These are phyloP conservation scores for Periplaneta americana DNA, from an alignment of 1,140 invertebrate species.

Conservation along the genomic window DNA sequence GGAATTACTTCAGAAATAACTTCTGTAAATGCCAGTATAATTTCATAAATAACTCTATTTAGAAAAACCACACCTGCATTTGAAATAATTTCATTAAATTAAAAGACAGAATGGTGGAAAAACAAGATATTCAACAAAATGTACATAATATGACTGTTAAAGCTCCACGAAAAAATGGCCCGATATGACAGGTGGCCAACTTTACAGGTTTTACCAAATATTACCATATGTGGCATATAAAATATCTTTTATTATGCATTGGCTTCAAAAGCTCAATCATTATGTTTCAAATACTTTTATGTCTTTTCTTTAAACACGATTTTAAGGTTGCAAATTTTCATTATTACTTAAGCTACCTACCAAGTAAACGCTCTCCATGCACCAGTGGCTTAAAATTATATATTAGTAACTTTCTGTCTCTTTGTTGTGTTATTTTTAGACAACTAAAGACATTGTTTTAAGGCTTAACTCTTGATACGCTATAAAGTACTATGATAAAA, in stretches of 20 bases:
- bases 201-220: too few species aligned
- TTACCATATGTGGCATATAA: not conserved
- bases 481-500: not conserved
- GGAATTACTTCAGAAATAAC: too few species aligned
- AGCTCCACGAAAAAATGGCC: too few species aligned
- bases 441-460: not conserved
- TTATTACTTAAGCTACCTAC: not conserved
- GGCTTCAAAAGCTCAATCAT: not conserved
- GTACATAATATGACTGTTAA: too few species aligned
- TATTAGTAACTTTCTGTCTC: not conserved
- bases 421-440: not conserved
- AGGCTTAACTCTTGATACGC: not conserved
- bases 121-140: too few species aligned
- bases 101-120: too few species aligned
- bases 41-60: too few species aligned
- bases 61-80: too few species aligned
- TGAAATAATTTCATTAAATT: too few species aligned
- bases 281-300: not conserved
- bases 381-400: not conserved
- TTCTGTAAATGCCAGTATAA: too few species aligned
- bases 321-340: not conserved
- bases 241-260: not conserved
- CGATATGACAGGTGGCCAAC: too few species aligned
- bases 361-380: not conserved
- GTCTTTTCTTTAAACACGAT: not conserved